Percentiles rank a stretch among this genome's conserved stretches.
Evolutionary conservation across 2,888 invertebrate genomes (phyloP).

Genomic region (Caprella mutica): DNA sequence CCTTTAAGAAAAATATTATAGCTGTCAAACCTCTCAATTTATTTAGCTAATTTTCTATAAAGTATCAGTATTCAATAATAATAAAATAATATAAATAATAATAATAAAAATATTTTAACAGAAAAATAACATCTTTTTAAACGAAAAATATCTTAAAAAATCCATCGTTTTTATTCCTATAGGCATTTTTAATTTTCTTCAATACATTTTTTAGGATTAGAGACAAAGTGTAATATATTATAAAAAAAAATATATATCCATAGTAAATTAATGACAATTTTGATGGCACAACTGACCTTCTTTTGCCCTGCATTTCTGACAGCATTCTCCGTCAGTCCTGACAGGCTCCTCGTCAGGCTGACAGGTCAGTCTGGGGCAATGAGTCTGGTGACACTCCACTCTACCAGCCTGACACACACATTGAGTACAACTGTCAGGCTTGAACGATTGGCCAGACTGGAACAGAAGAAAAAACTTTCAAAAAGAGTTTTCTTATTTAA

Average conservation of each 20-base stretch:
- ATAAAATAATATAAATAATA: no score
- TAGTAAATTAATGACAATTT: neutral
- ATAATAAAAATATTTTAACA: no score
- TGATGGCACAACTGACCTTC: constrained; percentile 18
- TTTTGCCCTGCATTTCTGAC: constrained; percentile 20
- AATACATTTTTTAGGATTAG: no score
- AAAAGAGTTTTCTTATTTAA: no score
- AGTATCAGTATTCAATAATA: no score
- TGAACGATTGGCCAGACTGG: constrained; percentile 25
- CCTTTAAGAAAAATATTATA: neutral
- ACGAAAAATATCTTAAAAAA: no score
- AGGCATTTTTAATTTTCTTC: no score
- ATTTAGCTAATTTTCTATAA: no score
- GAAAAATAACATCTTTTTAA: no score
- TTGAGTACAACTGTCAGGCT: constrained; percentile 13
- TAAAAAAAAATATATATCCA: no score
- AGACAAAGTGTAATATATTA: no score
- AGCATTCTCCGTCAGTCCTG: constrained; percentile 23
- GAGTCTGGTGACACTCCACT: constrained; percentile 18
- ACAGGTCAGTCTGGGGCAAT: constrained; percentile 20
- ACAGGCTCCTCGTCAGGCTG: constrained; percentile 11
- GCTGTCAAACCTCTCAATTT: neutral
- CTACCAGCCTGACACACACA: constrained; percentile 30
- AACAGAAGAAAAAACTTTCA: neutral
- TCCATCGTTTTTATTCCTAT: no score